Evolutionary conservation across 2,797 vertebrate genomes (phyloP).

Genomic region (Argya squamiceps): DNA sequence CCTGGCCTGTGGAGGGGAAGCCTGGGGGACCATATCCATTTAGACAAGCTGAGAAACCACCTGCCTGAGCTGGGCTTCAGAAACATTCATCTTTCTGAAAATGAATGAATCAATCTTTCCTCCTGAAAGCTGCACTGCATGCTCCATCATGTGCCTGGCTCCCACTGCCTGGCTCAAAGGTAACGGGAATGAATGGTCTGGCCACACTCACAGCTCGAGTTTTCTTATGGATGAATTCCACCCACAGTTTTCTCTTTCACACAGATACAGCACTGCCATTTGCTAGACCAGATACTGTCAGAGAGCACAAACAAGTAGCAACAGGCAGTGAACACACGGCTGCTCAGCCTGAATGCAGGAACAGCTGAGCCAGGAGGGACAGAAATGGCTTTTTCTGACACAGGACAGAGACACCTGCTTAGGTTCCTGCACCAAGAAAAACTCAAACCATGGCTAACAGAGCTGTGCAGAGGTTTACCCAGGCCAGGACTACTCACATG

Average conservation of each 20-base stretch:
- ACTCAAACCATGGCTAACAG: rapidly evolving
- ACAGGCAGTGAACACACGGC: neutral
- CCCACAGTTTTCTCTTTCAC: neutral
- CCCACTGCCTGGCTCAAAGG: neutral
- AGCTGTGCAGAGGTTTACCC: neutral
- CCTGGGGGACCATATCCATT: neutral
- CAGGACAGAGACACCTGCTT: rapidly evolving
- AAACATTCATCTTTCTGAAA: neutral
- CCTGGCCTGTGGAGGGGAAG: neutral
- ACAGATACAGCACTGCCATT: neutral
- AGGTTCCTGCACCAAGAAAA: rapidly evolving
- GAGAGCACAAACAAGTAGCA: neutral
- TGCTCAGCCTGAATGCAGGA: neutral
- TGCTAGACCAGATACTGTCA: neutral
- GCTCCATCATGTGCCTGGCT: rapidly evolving
- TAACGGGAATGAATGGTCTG: neutral
- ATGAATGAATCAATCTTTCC: too few species aligned
- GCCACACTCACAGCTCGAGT: neutral
- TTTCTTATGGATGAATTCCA: neutral
- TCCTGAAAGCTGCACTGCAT: neutral
- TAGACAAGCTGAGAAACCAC: neutral
- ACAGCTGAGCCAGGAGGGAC: neutral
- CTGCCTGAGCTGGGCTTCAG: neutral
- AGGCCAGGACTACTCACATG: constrained; percentile 78
- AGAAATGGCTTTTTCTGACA: neutral